Evolutionary conservation across 2,888 invertebrate species (phyloP).

Genomic region (Cordilura impudica): DNA sequence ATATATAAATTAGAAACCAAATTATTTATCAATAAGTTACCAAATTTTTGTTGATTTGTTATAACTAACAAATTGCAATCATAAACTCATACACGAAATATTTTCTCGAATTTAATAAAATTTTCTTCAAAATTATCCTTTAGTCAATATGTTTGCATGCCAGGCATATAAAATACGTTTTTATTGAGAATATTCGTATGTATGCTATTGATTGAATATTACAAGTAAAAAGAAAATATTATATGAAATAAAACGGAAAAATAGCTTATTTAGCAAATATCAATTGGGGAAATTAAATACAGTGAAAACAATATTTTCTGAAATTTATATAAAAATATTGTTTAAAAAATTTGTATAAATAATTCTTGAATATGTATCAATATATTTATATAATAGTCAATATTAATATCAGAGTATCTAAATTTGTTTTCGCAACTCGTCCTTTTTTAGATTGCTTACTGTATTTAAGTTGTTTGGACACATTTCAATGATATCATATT

Average conservation of each 20-base stretch:
- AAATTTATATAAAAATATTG: too few relatives aligned
- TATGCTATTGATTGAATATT: constrained; percentile 42
- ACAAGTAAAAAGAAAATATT: constrained; percentile 13
- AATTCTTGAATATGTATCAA: too few relatives aligned
- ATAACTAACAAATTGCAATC: background rate
- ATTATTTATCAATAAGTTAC: background rate
- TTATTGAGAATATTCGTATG: background rate
- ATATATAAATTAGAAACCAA: too few relatives aligned
- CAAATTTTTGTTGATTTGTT: background rate
- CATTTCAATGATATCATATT: background rate
- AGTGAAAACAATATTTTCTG: too few relatives aligned
- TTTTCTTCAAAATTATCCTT: constrained; percentile 23
- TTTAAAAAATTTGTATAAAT: too few relatives aligned
- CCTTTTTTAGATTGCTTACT: background rate
- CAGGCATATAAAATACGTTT: constrained; percentile 21
- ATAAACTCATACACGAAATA: constrained; percentile 33
- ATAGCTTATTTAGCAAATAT: constrained; percentile 29
- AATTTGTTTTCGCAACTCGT: background rate
- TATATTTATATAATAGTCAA: too few relatives aligned
- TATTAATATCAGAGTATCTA: too few relatives aligned
- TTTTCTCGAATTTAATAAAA: background rate
- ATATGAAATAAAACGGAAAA: background rate
- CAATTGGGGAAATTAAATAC: background rate
- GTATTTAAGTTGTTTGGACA: background rate
- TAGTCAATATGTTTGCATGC: constrained; percentile 30